phyloP scores from a whole-genome alignment of 2,113 vertebrate genomes.

The Dromaius novaehollandiae region DNA sequence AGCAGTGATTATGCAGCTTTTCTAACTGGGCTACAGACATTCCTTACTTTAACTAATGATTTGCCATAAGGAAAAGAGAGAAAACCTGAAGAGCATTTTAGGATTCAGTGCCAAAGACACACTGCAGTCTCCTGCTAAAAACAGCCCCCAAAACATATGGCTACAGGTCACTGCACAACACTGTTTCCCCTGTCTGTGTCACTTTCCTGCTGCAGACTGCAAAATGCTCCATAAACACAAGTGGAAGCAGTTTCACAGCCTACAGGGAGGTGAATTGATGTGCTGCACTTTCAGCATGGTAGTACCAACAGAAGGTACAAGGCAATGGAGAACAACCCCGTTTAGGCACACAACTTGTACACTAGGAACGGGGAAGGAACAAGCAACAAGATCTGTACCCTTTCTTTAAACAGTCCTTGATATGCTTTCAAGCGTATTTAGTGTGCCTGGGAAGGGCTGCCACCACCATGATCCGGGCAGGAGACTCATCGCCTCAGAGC shows the following conservation, averaged over 20 bases:
- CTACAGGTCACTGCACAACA: neutral
- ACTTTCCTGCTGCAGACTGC: neutral
- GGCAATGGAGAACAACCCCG: rapidly evolving
- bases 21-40: neutral
- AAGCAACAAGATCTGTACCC: neutral
- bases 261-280: neutral
- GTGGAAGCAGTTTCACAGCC: neutral
- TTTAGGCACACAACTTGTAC: neutral
- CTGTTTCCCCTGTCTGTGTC: neutral
- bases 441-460: neutral
- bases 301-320: neutral
- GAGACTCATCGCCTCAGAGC: neutral
- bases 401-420: neutral
- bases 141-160: neutral
- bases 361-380: neutral
- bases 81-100: neutral
- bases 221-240: neutral
- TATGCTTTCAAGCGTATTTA: neutral
- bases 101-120: neutral
- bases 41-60: neutral
- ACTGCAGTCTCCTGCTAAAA: neutral
- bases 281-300: neutral
- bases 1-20: rapidly evolving
- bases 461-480: neutral
- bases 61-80: neutral